Percentiles rank a stretch among this genome's conserved stretches.
Conservation (phyloP, 2,797 vertebrate genomes). For the Staurois parvus region DNA sequence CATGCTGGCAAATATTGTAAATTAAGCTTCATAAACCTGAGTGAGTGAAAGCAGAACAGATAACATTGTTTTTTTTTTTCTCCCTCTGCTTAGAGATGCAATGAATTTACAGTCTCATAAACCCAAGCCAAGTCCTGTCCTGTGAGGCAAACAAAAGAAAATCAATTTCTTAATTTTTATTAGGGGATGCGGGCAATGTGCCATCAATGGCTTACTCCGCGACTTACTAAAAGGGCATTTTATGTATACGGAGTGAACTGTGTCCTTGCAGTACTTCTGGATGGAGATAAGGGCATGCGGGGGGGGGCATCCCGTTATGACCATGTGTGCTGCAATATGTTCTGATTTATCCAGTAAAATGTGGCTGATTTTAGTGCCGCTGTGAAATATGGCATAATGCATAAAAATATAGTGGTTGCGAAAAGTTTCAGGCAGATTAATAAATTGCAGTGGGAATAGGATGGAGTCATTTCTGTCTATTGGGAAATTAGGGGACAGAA, state of each 20-base stretch:
- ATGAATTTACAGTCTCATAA: constrained; percentile 77
- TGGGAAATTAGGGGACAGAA: neutral
- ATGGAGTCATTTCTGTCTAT: neutral
- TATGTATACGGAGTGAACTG: constrained; percentile 5
- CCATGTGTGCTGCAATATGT: constrained; percentile 16
- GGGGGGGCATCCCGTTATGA: neutral
- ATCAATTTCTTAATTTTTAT: constrained; percentile 83
- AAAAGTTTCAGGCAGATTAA: constrained; percentile 3
- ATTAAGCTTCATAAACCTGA: constrained; percentile 73
- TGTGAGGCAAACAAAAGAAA: constrained; percentile 78
- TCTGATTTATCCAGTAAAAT: neutral
- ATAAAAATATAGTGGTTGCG: neutral
- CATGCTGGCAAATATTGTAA: constrained; percentile 67
- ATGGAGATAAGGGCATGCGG: neutral
- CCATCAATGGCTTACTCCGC: constrained; percentile 64
- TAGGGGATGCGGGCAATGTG: constrained; percentile 69
- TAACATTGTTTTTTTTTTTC: constrained; percentile 66
- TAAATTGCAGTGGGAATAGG: neutral
- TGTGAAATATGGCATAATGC: neutral
- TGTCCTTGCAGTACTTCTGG: neutral
- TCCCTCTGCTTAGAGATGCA: constrained; percentile 69
- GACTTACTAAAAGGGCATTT: constrained; percentile 30
- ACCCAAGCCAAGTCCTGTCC: constrained; percentile 67
- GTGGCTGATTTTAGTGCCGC: neutral
- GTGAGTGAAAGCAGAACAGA: constrained; percentile 73